Evolutionary conservation across 2,888 invertebrate genomes (phyloP).

Genomic region (Sceliomorpha sp.): DNA sequence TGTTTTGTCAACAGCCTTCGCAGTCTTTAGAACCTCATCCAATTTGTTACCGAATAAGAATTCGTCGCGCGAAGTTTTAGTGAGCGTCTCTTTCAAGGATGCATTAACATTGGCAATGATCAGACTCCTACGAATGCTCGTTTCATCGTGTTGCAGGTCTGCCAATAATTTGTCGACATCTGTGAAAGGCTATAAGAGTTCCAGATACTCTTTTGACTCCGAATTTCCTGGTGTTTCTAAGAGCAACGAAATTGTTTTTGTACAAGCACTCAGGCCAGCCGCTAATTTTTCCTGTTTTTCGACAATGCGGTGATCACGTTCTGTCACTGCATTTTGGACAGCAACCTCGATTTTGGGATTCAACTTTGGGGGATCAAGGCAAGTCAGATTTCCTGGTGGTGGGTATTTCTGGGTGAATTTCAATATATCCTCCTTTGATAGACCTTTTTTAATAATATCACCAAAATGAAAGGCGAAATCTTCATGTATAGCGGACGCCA

Average conservation of each 20-base stretch:
- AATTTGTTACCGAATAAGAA: constrained; percentile 56
- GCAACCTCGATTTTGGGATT: background rate
- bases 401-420: constrained; percentile 1
- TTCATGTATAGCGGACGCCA: constrained; percentile 7
- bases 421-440: constrained; percentile 3
- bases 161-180: background rate
- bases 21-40: constrained; percentile 12
- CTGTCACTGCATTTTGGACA: background rate
- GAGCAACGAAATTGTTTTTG: too few species aligned
- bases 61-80: constrained; percentile 29
- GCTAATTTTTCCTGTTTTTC: constrained; percentile 4
- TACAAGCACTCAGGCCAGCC: too few species aligned
- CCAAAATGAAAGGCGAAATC: background rate
- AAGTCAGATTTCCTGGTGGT: constrained; percentile 2
- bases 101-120: background rate
- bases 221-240: background rate
- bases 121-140: too few species aligned
- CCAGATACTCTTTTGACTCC: background rate
- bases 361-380: constrained; percentile 8
- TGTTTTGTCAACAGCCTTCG: constrained; percentile 17
- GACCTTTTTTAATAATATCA: constrained; percentile 14
- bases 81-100: constrained; percentile 1
- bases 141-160: too few species aligned
- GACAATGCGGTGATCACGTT: background rate
- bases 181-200: background rate